Evolutionary conservation across 37 sponge, comb jelly and placozoan species (phyloP).

Genomic region (Cliona cf. orientalis): DNA sequence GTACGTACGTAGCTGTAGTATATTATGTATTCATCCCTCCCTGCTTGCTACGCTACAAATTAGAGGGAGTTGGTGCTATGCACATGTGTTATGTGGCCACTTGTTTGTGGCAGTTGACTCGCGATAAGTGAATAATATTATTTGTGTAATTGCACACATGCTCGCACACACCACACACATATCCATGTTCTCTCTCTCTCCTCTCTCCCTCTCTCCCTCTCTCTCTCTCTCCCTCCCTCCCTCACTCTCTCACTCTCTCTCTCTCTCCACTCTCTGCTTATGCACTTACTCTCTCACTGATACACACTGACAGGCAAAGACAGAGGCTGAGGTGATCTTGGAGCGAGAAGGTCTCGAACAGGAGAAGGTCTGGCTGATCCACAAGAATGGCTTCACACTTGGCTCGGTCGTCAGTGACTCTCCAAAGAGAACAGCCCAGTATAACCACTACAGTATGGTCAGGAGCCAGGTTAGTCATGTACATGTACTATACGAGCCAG

Average conservation of each 20-base stretch:
- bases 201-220: constrained; percentile 7
- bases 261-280: background rate
- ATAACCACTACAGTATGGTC: constrained; percentile 40
- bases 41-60: too few species aligned
- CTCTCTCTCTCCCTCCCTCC: constrained; percentile 2
- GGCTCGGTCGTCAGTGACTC: constrained; percentile 48
- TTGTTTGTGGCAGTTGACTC: too few species aligned
- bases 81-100: background rate
- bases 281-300: too few species aligned
- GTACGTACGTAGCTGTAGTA: too few species aligned
- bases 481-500: too few species aligned
- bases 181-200: too few species aligned
- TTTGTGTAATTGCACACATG: too few species aligned
- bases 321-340: constrained; percentile 55
- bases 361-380: constrained; percentile 86
- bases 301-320: constrained; percentile 60
- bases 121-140: too few species aligned
- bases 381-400: constrained; percentile 80
- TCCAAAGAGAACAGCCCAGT: constrained; percentile 10
- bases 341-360: constrained; percentile 60
- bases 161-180: too few species aligned
- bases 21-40: too few species aligned
- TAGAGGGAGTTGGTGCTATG: background rate
- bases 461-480: constrained; percentile 39
- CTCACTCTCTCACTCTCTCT: background rate